Percentiles rank a stretch among this genome's conserved stretches.
Evolutionary conservation across 2,113 vertebrate species (phyloP).

Genomic region (Steatornis caripensis): DNA sequence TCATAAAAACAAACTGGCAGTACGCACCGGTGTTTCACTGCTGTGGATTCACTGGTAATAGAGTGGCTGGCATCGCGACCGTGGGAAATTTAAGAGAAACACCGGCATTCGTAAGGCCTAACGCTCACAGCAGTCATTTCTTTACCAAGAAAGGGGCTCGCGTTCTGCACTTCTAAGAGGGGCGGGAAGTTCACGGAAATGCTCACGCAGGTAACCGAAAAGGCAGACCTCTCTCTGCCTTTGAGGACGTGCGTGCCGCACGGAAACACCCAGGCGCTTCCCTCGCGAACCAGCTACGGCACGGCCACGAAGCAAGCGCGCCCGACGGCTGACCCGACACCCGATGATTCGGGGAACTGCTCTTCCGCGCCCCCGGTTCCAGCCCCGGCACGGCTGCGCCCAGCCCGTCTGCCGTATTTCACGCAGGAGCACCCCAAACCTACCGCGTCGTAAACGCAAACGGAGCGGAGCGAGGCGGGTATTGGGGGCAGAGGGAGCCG

Average conservation of each 20-base stretch:
- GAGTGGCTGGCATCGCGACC: background rate
- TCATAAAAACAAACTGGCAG: background rate
- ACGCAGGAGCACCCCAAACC: background rate
- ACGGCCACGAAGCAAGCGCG: background rate
- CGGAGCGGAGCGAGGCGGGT: background rate
- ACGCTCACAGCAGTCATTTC: background rate
- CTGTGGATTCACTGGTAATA: background rate
- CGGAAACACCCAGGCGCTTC: background rate
- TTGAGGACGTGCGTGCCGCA: background rate
- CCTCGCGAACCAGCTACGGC: background rate
- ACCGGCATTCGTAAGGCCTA: background rate
- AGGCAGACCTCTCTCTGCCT: background rate
- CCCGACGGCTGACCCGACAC: background rate
- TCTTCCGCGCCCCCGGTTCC: background rate
- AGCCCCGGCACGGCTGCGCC: background rate
- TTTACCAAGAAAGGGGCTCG: background rate
- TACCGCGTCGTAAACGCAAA: background rate
- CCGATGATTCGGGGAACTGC: background rate
- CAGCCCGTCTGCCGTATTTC: background rate
- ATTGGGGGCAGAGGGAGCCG: background rate
- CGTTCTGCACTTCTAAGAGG: background rate
- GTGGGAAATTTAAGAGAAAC: conserved; percentile 5
- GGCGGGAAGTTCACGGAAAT: background rate
- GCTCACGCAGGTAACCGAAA: background rate
- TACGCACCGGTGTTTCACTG: background rate